Evolutionary conservation across 53 echinoderm and acorn worm genomes (phyloP), one percentile per base, ranked within the genome.

Genomic region (Paracentrotus lividus): DNA sequence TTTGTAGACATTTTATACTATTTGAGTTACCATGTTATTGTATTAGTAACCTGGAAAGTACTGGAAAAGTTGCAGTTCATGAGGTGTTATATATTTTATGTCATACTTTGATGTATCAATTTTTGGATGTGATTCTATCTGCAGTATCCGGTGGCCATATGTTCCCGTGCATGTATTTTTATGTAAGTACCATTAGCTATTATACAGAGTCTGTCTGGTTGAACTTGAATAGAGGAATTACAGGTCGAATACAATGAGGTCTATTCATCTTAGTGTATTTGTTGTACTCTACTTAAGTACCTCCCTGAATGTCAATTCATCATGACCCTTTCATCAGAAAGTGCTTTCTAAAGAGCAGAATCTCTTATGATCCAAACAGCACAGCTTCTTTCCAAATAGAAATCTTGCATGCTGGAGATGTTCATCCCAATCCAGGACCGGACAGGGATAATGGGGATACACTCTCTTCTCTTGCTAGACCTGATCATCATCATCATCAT

Each of bases 181-280:
- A 34, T 69, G 69, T 69, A 69, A 33, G 29, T 69, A 69, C 1
- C 8, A 34, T 34, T 69, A 69, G 29, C 36, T 33, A 69, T 69
- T 69, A 34, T 69, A 34, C 21, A 16, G 69, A 8, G 5, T 34
- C 69, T 69, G 69, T 34, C 14, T 69, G 69, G 33, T 32, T 69
- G 36, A 69, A 33, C 32, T 34, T 69, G 69, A 69, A 69, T 15
- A 69, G 29, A 31, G 29, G 69, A 34, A 84, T 84, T n/a, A 84
- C 84, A 84, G 45, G 42, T 84, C 49, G n/a, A 84, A n/a, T n/a
- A 84, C 84, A 84, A 84, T 84, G 42, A 44, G 21, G 84, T 84
- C 45, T 31, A 8, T 77, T 77, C 36, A 77, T 77, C 42, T 77
- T 4, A 77, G 77, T 9, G 77, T 34, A 6, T 84, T 44, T 43